Percentiles rank a stretch among this genome's conserved stretches.
These are phyloP conservation scores for Lepilemur ruficaudatus DNA, from an alignment of 2,797 vertebrate species.

Conservation along the genomic window DNA sequence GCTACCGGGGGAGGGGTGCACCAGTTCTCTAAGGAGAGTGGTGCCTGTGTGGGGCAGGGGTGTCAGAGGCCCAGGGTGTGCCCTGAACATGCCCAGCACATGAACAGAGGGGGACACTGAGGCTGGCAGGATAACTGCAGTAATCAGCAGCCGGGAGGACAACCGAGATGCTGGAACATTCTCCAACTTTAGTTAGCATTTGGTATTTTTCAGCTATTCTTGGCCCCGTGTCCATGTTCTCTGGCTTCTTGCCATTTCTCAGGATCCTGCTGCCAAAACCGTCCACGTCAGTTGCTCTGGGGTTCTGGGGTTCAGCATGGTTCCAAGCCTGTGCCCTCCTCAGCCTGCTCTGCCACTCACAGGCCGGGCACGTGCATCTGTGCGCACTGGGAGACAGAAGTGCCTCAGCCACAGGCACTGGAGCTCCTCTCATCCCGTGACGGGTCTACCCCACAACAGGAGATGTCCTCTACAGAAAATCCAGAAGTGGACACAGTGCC, in stretches of 20 bases:
- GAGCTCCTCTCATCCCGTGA: neutral
- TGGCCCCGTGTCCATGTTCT: slow-evolving; percentile 72
- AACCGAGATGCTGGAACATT: neutral
- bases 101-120: slow-evolving; percentile 46
- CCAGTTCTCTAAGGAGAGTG: neutral
- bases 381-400: neutral
- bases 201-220: slow-evolving; percentile 80
- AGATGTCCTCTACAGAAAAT: slow-evolving; percentile 36
- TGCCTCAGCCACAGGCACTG: neutral
- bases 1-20: neutral
- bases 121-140: neutral
- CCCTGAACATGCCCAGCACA: neutral
- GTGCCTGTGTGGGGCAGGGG: neutral
- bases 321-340: slow-evolving; percentile 67
- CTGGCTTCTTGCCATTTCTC: slow-evolving; percentile 86
- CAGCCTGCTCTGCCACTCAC: slow-evolving; percentile 17
- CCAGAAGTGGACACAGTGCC: neutral
- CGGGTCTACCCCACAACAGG: neutral
- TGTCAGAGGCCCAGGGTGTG: neutral
- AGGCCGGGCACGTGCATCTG: neutral
- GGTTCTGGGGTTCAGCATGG: neutral
- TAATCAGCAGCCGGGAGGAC: slow-evolving; percentile 8
- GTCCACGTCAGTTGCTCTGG: slow-evolving; percentile 49
- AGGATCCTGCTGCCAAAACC: slow-evolving; percentile 82
- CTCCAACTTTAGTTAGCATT: slow-evolving; percentile 72